A percentile compares a stretch with the other conserved stretches of the same genome.
Evolutionary conservation across 35 echinoderm and acorn worm species (phyloP).

Genomic region (Ophiothrix spiculata): DNA sequence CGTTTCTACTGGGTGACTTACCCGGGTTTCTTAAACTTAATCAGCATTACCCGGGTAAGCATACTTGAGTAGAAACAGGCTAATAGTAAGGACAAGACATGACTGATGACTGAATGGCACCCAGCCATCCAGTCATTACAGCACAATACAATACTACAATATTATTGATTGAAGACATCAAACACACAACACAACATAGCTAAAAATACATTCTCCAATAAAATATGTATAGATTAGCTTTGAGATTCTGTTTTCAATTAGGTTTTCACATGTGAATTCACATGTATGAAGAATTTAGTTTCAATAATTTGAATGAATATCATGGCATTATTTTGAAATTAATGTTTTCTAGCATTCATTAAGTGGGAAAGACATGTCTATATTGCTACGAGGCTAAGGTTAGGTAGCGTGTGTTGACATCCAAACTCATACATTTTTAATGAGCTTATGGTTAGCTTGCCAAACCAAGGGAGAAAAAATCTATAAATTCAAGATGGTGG

Average conservation of each 20-base stretch:
- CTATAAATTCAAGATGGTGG: slow-evolving; percentile 67
- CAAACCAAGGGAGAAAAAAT: slow-evolving; percentile 40
- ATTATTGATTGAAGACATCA: background rate
- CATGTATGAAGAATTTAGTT: background rate
- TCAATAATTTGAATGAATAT: background rate
- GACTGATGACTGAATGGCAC: background rate
- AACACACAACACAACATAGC: background rate
- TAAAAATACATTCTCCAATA: background rate
- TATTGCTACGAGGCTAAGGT: background rate
- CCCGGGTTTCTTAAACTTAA: too few relatives aligned
- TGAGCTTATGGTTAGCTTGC: slow-evolving; percentile 54
- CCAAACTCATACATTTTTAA: slow-evolving; percentile 46
- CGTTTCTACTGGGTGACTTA: too few relatives aligned
- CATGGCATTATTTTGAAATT: background rate
- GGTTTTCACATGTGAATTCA: background rate
- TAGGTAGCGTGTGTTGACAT: background rate
- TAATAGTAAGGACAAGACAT: too few relatives aligned
- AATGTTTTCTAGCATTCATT: too few relatives aligned
- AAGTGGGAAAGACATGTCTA: background rate
- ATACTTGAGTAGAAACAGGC: too few relatives aligned
- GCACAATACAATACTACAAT: background rate
- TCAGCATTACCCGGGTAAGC: too few relatives aligned
- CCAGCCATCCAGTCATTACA: background rate
- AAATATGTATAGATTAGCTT: background rate
- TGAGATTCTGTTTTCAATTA: background rate